Percentiles rank a stretch among this genome's conserved stretches.
Evolutionary conservation across 92 coral and sea anemone genomes (phyloP).

Genomic region (Parazoanthus atlanticus): DNA sequence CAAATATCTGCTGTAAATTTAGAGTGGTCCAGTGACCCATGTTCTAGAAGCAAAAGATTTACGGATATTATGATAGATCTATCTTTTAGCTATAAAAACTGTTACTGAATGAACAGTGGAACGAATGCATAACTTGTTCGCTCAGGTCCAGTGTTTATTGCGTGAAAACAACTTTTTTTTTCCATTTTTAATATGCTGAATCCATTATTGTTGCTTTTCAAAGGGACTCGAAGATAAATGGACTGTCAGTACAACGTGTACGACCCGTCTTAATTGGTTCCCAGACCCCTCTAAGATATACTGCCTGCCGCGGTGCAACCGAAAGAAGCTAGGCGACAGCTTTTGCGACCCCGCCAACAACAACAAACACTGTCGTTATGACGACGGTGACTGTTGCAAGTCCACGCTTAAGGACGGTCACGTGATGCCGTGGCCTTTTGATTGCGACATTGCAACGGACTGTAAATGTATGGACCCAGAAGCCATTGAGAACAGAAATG

Average conservation of each 20-base stretch:
- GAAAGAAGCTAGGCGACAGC: slow-evolving; percentile 58
- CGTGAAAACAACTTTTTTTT: neutral
- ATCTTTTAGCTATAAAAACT: no score
- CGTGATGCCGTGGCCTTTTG: slow-evolving; percentile 31
- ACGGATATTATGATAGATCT: no score
- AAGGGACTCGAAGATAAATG: slow-evolving; percentile 72
- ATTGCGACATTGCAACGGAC: slow-evolving; percentile 48
- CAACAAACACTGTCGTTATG: slow-evolving; percentile 89
- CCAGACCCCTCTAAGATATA: slow-evolving; percentile 73
- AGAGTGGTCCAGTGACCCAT: no score
- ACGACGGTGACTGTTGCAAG: slow-evolving; percentile 91
- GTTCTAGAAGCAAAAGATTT: no score
- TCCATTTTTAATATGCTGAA: neutral
- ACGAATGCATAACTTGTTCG: no score
- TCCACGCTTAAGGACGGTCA: slow-evolving; percentile 54
- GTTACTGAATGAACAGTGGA: no score
- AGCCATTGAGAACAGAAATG: slow-evolving; percentile 64
- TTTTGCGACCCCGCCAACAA: slow-evolving; percentile 73
- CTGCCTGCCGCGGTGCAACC: slow-evolving; percentile 61
- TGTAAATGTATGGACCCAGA: slow-evolving; percentile 72
- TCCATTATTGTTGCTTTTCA: neutral
- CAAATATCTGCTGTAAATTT: no score
- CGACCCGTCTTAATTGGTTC: slow-evolving; percentile 66
- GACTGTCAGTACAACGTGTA: slow-evolving; percentile 71
- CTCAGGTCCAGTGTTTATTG: no score